Evolutionary conservation across 2,888 invertebrate genomes (phyloP), one percentile per base, ranked within the genome.

Genomic region (Nipponacmea schrenckii): DNA sequence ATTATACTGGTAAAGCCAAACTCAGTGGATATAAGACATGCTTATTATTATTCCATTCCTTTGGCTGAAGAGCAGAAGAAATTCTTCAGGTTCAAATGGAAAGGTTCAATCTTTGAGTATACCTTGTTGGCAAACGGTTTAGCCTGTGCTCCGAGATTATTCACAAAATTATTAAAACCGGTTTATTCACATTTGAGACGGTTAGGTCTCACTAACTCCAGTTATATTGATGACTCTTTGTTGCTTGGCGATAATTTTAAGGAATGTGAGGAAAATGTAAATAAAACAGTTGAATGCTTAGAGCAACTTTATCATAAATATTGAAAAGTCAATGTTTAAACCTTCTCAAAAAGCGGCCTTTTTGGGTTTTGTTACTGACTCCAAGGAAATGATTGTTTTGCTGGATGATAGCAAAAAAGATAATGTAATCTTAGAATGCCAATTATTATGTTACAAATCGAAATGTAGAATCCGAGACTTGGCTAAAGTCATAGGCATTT

Each of bases 201-300:
- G 17, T 56, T 20, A 3, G 56, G 56, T 20, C 56, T 15, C 17
- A 24, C 24, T 8, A 56, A 20, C 56, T 56, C 56, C 1, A 15
- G 20, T n/a, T 56, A 56, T 56, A 56, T 56, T 56, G 56, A 56
- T 20, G 56, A 56, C n/a, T 56, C 56, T 56, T 24, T 56, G 10
- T 56, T 3, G 4, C 12, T 56, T 8, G 20, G 56, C 0, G 56
- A 56, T 17, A 56, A 56, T 56, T 56, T 15, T 20, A 56, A 56
- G n/a, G 20, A 56, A 56, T 56, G 56, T 56, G 56, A 56, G n/a
- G 24, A 56, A 17, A 56, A 56, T 56, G 56, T 56, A 2, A 17
- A 15, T 20, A 10, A 56, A n/a, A 17, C 56, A n/a, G 24, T 56
- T 17, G 10, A 20, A 56, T 20, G n/a, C 3, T 56, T 5, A 56